Evolutionary conservation across 2,797 vertebrate genomes (phyloP).

Genomic region (Urosaurus nigricauda): DNA sequence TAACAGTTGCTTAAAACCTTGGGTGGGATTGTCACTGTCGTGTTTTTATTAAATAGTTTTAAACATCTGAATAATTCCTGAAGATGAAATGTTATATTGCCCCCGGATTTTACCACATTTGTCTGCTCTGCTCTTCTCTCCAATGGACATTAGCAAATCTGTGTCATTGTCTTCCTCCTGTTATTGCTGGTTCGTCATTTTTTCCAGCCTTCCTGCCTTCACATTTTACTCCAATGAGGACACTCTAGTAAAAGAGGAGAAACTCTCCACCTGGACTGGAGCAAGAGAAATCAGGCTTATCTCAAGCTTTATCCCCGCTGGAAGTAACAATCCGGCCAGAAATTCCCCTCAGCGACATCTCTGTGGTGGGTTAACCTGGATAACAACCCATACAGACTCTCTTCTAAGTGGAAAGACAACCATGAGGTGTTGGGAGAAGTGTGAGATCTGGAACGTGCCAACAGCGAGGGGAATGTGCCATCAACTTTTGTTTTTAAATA

Average conservation of each 20-base stretch:
- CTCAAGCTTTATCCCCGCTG: neutral
- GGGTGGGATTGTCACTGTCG: neutral
- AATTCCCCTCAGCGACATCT: neutral
- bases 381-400: too few species aligned
- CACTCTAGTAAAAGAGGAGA: neutral
- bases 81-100: neutral
- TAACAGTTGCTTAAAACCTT: neutral
- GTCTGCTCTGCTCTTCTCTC: neutral
- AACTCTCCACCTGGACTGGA: neutral
- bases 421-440: too few species aligned
- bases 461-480: neutral
- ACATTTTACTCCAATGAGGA: neutral
- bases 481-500: neutral
- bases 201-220: neutral
- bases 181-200: neutral
- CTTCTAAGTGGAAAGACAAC: neutral
- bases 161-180: neutral
- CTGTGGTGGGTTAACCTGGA: too few species aligned
- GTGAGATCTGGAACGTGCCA: neutral
- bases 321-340: neutral
- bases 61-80: neutral
- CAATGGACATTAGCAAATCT: neutral
- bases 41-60: neutral
- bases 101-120: neutral
- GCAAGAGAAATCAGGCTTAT: neutral